phyloP scores from a whole-genome alignment of 2,888 invertebrate genomes.

The Leucophenga maculata region DNA sequence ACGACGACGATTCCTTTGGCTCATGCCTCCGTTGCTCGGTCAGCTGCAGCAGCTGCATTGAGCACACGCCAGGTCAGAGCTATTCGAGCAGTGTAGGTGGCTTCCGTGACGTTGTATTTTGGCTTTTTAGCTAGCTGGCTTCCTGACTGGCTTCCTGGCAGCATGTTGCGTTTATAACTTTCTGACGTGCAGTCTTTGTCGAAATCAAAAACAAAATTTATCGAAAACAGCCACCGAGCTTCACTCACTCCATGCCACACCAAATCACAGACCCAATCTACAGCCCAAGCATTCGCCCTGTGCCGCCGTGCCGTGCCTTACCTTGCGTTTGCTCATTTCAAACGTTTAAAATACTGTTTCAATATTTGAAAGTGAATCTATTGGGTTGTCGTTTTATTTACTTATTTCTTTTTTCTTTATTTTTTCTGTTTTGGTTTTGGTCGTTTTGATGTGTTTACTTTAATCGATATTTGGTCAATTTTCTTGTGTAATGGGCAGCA shows the following conservation, averaged over 20 bases:
- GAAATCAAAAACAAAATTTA: too few relatives aligned
- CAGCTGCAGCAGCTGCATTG: constrained; percentile 13
- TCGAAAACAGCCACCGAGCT: neutral
- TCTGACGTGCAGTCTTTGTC: constrained; percentile 32
- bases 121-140: constrained; percentile 4
- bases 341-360: constrained; percentile 19
- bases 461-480: constrained; percentile 27
- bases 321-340: neutral
- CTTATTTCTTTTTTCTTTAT: constrained; percentile 11
- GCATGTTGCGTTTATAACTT: constrained; percentile 40
- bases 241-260: neutral
- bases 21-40: neutral
- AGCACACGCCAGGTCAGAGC: neutral
- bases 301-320: neutral
- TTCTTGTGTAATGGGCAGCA: neutral
- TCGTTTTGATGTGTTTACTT: constrained; percentile 19
- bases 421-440: neutral
- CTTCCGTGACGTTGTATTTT: neutral
- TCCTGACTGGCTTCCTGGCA: constrained; percentile 13
- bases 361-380: constrained; percentile 21
- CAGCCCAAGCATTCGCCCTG: neutral
- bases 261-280: neutral
- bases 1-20: constrained; percentile 12
- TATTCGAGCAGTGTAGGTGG: neutral
- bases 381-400: neutral